phyloP scores from a whole-genome alignment of 2,888 invertebrate species.

The Diloba caeruleocephala region DNA sequence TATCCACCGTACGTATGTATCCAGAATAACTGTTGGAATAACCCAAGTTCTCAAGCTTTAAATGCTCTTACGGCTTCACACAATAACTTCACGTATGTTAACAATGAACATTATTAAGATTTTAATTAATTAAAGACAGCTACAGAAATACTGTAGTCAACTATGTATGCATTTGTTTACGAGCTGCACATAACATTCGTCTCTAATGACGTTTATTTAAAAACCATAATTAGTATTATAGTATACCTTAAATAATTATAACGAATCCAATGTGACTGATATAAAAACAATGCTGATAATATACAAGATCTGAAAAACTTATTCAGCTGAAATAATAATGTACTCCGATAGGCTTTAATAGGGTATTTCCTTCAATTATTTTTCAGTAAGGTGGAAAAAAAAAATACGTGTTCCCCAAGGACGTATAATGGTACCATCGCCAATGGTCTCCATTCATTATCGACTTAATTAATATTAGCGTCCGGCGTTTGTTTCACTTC shows the following conservation, averaged over 20 bases:
- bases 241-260: not conserved
- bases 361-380: slow-evolving; percentile 21
- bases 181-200: not conserved
- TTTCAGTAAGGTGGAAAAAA: slow-evolving; percentile 12
- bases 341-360: not conserved
- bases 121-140: slow-evolving; percentile 48
- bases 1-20: slow-evolving; percentile 15
- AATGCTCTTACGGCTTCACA: slow-evolving; percentile 40
- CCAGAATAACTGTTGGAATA: slow-evolving; percentile 42
- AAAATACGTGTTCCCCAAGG: slow-evolving; percentile 37
- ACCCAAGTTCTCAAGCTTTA: slow-evolving; percentile 48
- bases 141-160: slow-evolving; percentile 24
- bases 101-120: slow-evolving; percentile 54
- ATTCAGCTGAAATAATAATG: too few relatives aligned
- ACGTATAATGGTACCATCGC: slow-evolving; percentile 42
- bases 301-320: too few relatives aligned
- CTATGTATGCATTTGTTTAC: slow-evolving; percentile 17
- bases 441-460: slow-evolving; percentile 70
- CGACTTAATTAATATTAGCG: slow-evolving; percentile 81
- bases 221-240: too few relatives aligned
- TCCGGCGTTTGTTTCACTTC: slow-evolving; percentile 87
- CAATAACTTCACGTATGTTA: slow-evolving; percentile 47
- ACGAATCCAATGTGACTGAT: slow-evolving; percentile 11
- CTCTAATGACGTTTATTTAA: too few relatives aligned
- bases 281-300: too few relatives aligned